phyloP scores from a whole-genome alignment of 2,113 vertebrate species.

The Pygoscelis adeliae region DNA sequence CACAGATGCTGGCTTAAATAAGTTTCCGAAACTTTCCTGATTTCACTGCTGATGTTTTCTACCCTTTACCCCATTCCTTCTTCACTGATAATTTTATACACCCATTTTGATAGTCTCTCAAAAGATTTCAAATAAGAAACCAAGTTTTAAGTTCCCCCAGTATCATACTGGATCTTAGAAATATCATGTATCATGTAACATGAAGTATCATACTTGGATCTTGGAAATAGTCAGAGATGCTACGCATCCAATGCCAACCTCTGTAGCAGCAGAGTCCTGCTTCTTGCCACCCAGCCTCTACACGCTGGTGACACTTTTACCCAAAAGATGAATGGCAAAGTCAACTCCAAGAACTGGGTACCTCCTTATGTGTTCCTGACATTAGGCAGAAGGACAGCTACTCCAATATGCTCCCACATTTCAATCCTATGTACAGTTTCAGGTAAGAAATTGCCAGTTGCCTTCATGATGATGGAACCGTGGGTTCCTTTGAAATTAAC shows the following conservation, averaged over 20 bases:
- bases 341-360: neutral
- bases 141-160: neutral
- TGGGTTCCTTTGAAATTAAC: neutral
- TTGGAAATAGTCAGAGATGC: neutral
- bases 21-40: neutral
- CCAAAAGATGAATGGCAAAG: neutral
- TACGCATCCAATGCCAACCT: neutral
- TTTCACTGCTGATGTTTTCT: neutral
- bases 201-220: neutral
- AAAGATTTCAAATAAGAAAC: neutral
- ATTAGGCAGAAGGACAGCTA: neutral
- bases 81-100: neutral
- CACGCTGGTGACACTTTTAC: neutral
- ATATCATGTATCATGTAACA: neutral
- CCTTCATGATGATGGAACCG: neutral
- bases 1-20: neutral
- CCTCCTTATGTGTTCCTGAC: neutral
- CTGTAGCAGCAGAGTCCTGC: neutral
- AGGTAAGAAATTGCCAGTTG: neutral
- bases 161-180: neutral
- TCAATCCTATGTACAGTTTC: neutral
- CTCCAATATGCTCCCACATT: neutral
- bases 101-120: neutral
- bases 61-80: neutral
- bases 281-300: neutral